A percentile compares a stretch with the other conserved stretches of the same genome.
These are phyloP conservation scores for Notoglanidium macrostoma DNA, from an alignment of 2,797 vertebrate genomes.

Conservation along the genomic window DNA sequence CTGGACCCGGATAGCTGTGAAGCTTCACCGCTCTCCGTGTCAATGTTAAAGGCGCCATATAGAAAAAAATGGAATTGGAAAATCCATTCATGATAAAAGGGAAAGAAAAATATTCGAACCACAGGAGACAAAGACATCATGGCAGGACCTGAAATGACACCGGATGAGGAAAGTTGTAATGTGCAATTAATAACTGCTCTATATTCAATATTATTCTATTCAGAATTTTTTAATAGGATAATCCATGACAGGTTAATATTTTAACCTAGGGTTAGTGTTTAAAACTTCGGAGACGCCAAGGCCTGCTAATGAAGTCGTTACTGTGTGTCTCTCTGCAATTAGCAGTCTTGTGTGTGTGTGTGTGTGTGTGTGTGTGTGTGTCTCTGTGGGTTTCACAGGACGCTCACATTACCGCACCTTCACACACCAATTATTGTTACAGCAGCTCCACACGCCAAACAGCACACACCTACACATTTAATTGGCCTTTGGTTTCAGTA, in stretches of 20 bases:
- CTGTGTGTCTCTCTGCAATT: conserved; percentile 71
- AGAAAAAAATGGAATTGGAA: not conserved
- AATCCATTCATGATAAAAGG: not conserved
- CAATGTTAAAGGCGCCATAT: not conserved
- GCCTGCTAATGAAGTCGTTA: conserved; percentile 10
- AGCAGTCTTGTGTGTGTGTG: conserved; percentile 61
- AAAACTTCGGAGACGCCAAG: not conserved
- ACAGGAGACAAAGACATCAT: not conserved
- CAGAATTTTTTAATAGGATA: not conserved
- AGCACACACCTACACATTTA: conserved; percentile 67
- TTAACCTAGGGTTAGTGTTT: conserved; percentile 6
- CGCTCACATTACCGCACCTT: conserved; percentile 76
- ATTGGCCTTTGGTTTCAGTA: conserved; percentile 70
- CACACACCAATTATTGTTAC: conserved; percentile 77
- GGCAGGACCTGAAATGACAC: not conserved
- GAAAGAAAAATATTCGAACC: not conserved
- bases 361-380: conserved; percentile 60
- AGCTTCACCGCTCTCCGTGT: not conserved
- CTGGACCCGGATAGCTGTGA: not conserved
- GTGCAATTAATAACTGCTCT: not conserved
- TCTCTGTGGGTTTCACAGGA: conserved; percentile 26
- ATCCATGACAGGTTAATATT: not conserved
- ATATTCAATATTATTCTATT: not conserved
- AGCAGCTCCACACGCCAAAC: conserved; percentile 18
- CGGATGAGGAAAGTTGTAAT: not conserved